A percentile compares a stretch with the other conserved stretches of the same genome.
Evolutionary conservation across 2,888 invertebrate species (phyloP).

Genomic region (Chrysodeixis includens): DNA sequence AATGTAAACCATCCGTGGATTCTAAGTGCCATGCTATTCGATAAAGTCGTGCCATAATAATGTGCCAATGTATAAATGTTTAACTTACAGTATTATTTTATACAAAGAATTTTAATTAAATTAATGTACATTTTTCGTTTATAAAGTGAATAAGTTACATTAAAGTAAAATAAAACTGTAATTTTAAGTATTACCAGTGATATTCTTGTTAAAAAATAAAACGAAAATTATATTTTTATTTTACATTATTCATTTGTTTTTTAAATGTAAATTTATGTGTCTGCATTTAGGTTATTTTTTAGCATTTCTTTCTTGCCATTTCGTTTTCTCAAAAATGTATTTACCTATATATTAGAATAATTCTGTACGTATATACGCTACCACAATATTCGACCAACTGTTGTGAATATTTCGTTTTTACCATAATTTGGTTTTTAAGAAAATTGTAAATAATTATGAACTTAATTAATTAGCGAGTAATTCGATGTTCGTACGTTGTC

Average conservation of each 20-base stretch:
- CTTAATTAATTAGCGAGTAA: constrained; percentile 32
- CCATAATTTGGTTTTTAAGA: constrained; percentile 43
- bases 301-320: too few relatives aligned
- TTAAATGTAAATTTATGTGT: too few relatives aligned
- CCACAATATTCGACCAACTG: constrained; percentile 82
- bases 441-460: constrained; percentile 61
- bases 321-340: too few relatives aligned
- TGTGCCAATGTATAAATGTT: neutral
- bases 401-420: constrained; percentile 73
- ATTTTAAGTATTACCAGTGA: constrained; percentile 2
- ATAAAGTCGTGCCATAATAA: neutral
- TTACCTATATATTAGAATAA: too few relatives aligned
- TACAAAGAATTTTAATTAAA: neutral
- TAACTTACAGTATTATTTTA: neutral
- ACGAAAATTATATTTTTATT: too few relatives aligned
- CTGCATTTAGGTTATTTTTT: too few relatives aligned
- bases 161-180: neutral
- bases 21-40: neutral
- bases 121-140: neutral
- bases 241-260: too few relatives aligned
- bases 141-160: neutral
- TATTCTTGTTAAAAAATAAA: neutral
- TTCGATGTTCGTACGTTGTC: constrained; percentile 67
- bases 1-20: neutral
- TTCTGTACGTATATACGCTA: constrained; percentile 62